Conservation (phyloP, 2,888 invertebrate species). For the Bembecia ichneumoniformis region DNA sequence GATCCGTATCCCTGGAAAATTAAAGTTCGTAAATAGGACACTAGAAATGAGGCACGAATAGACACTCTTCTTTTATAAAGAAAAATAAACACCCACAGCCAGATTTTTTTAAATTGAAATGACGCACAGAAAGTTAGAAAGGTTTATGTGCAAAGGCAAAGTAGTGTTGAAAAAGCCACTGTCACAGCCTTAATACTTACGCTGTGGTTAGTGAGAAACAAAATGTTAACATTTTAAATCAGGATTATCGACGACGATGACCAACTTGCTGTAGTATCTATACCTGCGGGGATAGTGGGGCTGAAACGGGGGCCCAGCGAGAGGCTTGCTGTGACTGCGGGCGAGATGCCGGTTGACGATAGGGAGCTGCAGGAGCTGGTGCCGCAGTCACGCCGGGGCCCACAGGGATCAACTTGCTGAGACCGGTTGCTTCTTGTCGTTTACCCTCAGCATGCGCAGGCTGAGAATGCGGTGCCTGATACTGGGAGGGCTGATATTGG, state of each 20-base stretch:
- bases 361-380: constrained; percentile 26
- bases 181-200: not conserved
- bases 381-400: constrained; percentile 47
- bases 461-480: constrained; percentile 27
- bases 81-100: too few species aligned
- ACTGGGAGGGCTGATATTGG: constrained; percentile 18
- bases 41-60: not conserved
- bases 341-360: constrained; percentile 46
- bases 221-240: not conserved
- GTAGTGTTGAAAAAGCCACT: not conserved
- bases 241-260: not conserved
- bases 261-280: constrained; percentile 8
- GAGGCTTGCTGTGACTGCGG: not conserved
- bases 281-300: constrained; percentile 66
- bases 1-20: constrained; percentile 7
- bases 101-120: too few species aligned
- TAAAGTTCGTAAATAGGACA: not conserved
- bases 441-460: constrained; percentile 47
- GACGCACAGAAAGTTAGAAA: too few species aligned
- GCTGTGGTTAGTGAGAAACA: not conserved
- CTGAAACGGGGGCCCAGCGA: constrained; percentile 59
- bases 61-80: not conserved
- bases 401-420: constrained; percentile 63
- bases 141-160: too few species aligned
- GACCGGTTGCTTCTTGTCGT: constrained; percentile 50